phyloP scores from a whole-genome alignment of 1,140 invertebrate species.

The Halictus rubicundus region DNA sequence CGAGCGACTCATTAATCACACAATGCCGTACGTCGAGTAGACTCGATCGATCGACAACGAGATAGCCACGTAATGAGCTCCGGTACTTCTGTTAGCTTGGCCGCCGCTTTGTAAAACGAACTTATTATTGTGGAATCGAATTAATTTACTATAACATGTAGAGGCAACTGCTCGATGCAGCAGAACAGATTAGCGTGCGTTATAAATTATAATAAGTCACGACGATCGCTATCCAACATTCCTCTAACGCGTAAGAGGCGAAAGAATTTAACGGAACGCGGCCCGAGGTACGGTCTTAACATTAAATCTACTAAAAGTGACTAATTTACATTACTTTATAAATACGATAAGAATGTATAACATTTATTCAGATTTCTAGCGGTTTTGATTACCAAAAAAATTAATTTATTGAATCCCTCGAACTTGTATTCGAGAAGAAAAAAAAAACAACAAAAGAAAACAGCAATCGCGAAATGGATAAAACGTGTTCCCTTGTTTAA shows the following conservation, averaged over 20 bases:
- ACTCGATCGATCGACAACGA: slow-evolving; percentile 66
- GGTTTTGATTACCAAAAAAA: too few species aligned
- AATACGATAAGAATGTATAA: too few species aligned
- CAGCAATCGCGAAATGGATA: neutral
- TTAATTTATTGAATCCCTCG: too few species aligned
- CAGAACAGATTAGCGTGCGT: slow-evolving; percentile 5
- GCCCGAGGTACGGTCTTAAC: neutral
- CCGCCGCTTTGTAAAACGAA: slow-evolving; percentile 47
- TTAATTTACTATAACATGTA: slow-evolving; percentile 50
- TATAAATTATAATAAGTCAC: neutral
- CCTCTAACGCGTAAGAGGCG: neutral
- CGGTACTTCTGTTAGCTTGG: slow-evolving; percentile 59
- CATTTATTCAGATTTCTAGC: too few species aligned
- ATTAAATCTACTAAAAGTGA: too few species aligned
- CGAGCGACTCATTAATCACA: slow-evolving; percentile 75
- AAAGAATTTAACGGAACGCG: neutral
- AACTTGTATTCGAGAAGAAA: neutral
- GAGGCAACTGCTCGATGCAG: neutral
- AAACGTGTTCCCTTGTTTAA: neutral
- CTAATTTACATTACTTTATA: too few species aligned
- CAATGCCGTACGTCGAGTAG: slow-evolving; percentile 65
- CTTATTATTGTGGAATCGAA: slow-evolving; percentile 57
- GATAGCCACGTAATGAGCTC: slow-evolving; percentile 75
- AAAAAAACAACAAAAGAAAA: too few species aligned
- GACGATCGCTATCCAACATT: neutral